phyloP scores from a whole-genome alignment of 1,140 invertebrate species.

The Microvelia longipes region DNA sequence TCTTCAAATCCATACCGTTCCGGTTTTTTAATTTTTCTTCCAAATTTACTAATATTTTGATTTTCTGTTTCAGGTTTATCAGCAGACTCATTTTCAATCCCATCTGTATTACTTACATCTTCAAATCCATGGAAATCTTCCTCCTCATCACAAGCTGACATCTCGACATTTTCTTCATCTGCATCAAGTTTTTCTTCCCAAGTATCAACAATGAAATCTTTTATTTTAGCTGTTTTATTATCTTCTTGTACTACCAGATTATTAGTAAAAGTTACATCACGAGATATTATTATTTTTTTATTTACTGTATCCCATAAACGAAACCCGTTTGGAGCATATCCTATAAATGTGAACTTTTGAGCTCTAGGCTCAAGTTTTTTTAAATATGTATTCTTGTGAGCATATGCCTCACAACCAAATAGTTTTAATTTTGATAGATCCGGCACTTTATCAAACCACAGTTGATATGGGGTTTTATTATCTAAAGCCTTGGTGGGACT shows the following conservation, averaged over 20 bases:
- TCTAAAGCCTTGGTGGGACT: not conserved
- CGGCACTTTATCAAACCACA: not conserved
- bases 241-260: not conserved
- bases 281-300: not conserved
- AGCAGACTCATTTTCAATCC: no score
- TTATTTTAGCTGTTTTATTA: not conserved
- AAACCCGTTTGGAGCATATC: not conserved
- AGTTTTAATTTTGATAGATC: not conserved
- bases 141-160: no score
- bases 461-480: not conserved
- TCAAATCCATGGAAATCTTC: no score
- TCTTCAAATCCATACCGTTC: no score
- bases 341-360: constrained; percentile 1
- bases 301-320: not conserved
- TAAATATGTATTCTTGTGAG: not conserved
- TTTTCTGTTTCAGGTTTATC: not conserved
- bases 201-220: not conserved
- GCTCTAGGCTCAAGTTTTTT: constrained; percentile 1
- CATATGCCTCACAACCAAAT: not conserved
- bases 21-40: no score
- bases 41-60: no score
- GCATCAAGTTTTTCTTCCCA: no score
- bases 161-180: no score
- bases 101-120: no score
- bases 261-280: not conserved